phyloP scores from a whole-genome alignment of 2,113 vertebrate genomes.

The Centropristis striata region DNA sequence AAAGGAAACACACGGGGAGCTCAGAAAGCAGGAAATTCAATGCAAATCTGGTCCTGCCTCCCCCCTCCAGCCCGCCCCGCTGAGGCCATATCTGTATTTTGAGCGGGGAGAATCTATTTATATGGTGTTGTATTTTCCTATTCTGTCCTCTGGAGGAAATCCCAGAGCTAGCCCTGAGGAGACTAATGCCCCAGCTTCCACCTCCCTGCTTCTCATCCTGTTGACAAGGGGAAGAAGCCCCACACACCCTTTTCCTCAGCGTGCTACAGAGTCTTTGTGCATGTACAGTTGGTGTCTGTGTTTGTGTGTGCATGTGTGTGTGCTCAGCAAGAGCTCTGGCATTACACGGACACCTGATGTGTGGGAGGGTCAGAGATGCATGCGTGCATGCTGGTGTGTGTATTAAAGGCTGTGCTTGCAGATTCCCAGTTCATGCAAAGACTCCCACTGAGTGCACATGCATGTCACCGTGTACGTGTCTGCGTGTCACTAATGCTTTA shows the following conservation, averaged over 20 bases:
- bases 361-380: conserved; percentile 50
- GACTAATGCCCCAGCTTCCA: conserved; percentile 62
- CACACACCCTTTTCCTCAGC: conserved; percentile 50
- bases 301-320: conserved; percentile 28
- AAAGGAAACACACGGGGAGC: conserved; percentile 52
- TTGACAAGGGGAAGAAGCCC: conserved; percentile 71
- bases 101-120: conserved; percentile 74
- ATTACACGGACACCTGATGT: conserved; percentile 63
- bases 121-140: conserved; percentile 71
- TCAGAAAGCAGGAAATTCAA: conserved; percentile 62
- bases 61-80: not conserved
- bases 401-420: conserved; percentile 31
- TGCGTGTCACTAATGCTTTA: conserved; percentile 14
- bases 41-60: conserved; percentile 47
- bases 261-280: not conserved
- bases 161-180: conserved; percentile 67
- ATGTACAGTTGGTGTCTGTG: not conserved
- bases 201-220: conserved; percentile 75
- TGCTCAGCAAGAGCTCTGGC: conserved; percentile 43
- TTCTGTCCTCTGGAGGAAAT: conserved; percentile 76
- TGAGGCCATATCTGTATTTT: conserved; percentile 61
- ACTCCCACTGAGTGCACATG: conserved; percentile 13
- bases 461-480: not conserved
- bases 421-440: conserved; percentile 26
- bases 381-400: conserved; percentile 45